Evolutionary conservation across 1,140 invertebrate species (phyloP).

Genomic region (Pollicipes pollicipes): DNA sequence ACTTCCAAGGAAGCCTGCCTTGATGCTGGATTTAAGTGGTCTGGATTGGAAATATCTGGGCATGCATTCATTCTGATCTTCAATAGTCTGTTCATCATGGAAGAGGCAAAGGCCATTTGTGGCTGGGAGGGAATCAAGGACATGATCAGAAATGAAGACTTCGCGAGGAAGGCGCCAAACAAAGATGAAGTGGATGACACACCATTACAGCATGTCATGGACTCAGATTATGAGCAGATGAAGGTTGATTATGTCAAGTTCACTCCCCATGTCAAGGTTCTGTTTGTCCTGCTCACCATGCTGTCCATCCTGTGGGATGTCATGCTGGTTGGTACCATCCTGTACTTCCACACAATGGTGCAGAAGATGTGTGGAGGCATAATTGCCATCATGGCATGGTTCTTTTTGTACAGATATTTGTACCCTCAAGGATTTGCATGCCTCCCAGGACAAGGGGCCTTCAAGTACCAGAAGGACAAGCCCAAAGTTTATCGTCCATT

Average conservation of each 20-base stretch:
- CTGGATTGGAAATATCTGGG: constrained; percentile 79
- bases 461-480: constrained; percentile 43
- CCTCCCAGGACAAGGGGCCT: constrained; percentile 54
- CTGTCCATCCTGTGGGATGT: constrained; percentile 78
- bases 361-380: constrained; percentile 80
- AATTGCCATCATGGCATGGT: constrained; percentile 75
- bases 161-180: constrained; percentile 13
- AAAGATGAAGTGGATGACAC: constrained; percentile 32
- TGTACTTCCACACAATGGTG: constrained; percentile 88
- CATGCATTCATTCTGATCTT: constrained; percentile 90
- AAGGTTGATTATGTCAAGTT: constrained; percentile 51
- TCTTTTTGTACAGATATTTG: constrained; percentile 75
- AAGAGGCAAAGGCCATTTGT: constrained; percentile 68
- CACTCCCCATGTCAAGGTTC: constrained; percentile 58
- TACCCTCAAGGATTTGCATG: constrained; percentile 34
- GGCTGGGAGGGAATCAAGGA: constrained; percentile 81
- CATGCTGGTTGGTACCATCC: constrained; percentile 74
- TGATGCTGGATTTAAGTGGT: constrained; percentile 60
- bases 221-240: constrained; percentile 47
- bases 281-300: constrained; percentile 58
- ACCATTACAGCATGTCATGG: constrained; percentile 43
- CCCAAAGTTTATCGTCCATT: neutral
- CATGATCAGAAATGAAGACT: constrained; percentile 52
- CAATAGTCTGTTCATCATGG: constrained; percentile 70
- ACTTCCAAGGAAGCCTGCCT: constrained; percentile 45